Evolutionary conservation across 2,888 invertebrate genomes (phyloP), one percentile per base, ranked within the genome.

Genomic region (Polyploca ridens): DNA sequence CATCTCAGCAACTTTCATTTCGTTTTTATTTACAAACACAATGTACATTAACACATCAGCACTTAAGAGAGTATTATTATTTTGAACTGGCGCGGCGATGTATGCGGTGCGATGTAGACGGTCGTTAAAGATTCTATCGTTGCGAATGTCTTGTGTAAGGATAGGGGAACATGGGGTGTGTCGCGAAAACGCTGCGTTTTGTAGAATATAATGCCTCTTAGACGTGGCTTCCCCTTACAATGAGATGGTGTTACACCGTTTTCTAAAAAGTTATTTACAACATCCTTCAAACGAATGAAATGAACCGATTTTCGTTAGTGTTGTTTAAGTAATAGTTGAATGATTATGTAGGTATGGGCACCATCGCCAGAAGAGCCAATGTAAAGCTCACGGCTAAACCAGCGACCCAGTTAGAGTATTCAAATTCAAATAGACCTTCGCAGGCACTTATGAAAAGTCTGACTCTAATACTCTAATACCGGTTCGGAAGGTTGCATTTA

Each of bases 131-230:
- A 63, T 65, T 64, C 35, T 33, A 65, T 67, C 62, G 66, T 64
- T 16, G 19, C n/a, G 11, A 46, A 62, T 59, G 68, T 69, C 62
- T 62, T 66, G 68, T 71, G 66, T 63, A 72, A 65, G 73, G 72
- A 73, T 49, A 49, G 54, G 54, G 54, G 54, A 54, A 10, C 54
- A 71, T 73, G 68, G 76, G 83, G 78, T 72, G 82, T 82, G 83
- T 81, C 73, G 79, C 67, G 73, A 81, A 85, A 84, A 84, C 81
- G 84, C 79, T 73, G 79, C 87, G 82, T 89, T 90, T 86, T 85
- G 85, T 88, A 83, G 77, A 76, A 83, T 83, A 83, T 88, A 87
- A 88, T 86, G 82, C 77, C 77, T 79, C 79, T 78, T 75, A 77
- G 75, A 70, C 67, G 63, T 63, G 63, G 64, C 69, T 68, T 70